Evolutionary conservation across 2,888 invertebrate species (phyloP).

Genomic region (Mactromeris polynyma): DNA sequence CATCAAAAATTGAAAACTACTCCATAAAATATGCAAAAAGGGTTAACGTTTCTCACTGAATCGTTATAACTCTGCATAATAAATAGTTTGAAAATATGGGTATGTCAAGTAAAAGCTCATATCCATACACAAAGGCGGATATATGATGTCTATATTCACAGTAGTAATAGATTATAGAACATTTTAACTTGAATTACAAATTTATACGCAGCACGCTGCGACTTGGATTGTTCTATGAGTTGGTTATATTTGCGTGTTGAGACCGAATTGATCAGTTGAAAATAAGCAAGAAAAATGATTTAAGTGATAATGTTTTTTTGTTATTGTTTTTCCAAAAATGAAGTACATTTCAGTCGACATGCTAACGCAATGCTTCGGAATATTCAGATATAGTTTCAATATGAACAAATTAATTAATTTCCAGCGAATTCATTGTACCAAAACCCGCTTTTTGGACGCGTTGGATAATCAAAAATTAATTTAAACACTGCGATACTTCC

Average conservation of each 20-base stretch:
- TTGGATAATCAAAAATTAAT: conserved; percentile 58
- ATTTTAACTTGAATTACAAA: conserved; percentile 10
- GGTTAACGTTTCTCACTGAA: neutral
- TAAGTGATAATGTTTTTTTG: neutral
- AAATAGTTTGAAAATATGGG: conserved; percentile 18
- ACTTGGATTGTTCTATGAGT: neutral
- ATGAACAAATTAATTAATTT: conserved; percentile 42
- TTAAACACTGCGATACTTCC: conserved; percentile 40
- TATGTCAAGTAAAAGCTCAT: neutral
- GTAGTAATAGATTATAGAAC: neutral
- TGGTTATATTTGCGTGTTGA: conserved; percentile 2
- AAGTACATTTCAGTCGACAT: conserved; percentile 2
- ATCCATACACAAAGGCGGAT: conserved; percentile 5
- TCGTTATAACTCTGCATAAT: neutral
- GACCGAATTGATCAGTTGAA: neutral
- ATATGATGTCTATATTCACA: neutral
- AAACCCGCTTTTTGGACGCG: conserved; percentile 38
- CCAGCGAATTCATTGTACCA: neutral
- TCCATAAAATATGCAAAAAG: conserved; percentile 8
- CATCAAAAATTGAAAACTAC: neutral
- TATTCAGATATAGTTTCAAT: conserved; percentile 9
- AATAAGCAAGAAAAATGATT: conserved; percentile 6
- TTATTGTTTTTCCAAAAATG: conserved; percentile 3
- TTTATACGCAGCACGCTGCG: neutral
- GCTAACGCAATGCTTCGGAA: neutral